Base-by-base conservation (phyloP, 2,797 vertebrate species). In the Danio choprae region DNA sequence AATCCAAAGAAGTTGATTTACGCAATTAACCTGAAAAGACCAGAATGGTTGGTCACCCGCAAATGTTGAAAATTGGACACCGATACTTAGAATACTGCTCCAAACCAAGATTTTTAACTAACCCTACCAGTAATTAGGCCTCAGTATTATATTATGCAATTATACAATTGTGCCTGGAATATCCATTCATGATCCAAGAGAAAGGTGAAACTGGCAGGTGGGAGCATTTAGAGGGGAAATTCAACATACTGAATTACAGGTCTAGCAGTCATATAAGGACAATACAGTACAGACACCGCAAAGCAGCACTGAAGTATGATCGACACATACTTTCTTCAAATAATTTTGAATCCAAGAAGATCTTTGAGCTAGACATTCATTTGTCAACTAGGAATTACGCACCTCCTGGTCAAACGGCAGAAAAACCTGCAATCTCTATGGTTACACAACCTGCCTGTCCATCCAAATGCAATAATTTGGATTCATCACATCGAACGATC, bases 271-370 rank as follows among this genome's bases (percentile, higher is more conserved):
- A 18, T 51, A 90, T 86, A 82, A 92, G 90, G 86, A 88, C 84
- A 84, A 80, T 59, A 56, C 70, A 80, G 71, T 72, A 81, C 13
- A 16, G 53, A 48, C 16, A 50, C 82, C 8, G 81, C 63, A 11
- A 63, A 85, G 82, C 83, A 87, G 82, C 50, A 79, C 63, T 90
- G 85, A 86, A 87, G 85, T 89, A 91, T 91, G 87, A 91, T 88
- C 77, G 88, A 91, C 88, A 91, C 89, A 90, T 88, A 89, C 91
- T 91, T 92, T 87, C 87, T 88, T 84, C 85, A 81, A 82, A 84
- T 85, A 86, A 60, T 48, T 36, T 12, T 79, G 62, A 55, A 64
- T 70, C 58, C 36, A 69, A 51, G 9, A 29, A 13, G n/a, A 48
- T 72, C 29, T 71, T 56, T 41, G n/a, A 9, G 16, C 15, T 41